Evolutionary conservation across 2,797 vertebrate species (phyloP), one percentile per base, ranked within the genome.

Genomic region (Rhabdomys pumilio): DNA sequence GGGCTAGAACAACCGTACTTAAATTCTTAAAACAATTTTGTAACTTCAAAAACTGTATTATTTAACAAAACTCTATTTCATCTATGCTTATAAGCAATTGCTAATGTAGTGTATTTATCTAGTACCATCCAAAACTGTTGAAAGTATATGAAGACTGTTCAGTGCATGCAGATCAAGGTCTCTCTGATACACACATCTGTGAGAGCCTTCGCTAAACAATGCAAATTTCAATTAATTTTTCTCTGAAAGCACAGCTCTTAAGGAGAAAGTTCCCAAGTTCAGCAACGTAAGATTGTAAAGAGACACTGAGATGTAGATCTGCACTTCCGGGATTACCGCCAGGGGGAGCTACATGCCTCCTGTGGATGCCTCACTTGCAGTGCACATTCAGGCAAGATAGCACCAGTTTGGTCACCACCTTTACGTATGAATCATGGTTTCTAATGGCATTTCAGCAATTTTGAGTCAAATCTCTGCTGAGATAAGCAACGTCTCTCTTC

Each of bases 131-230:
- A 67, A 44, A 79, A 93, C 63, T 76, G 89, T 12, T 85, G 20
- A 76, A 77, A 93, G 81, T 13, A 59, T n/a, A 72, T 3, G 90
- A 53, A 61, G 29, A 87, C 61, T 34, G 83, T 50, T 67, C 83
- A 69, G 63, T 65, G 89, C 89, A 89, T 31, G 26, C 4, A 6
- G 34, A 82, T 69, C 50, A 77, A 75, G 15, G 80, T 81, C 65
- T 84, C 65, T 34, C 63, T 5, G 22, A 55, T n/a, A 69, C 29
- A 8, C 11, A 4, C 14, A 61, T 94, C 50, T 83, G n/a, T 61
- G 50, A 92, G 79, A 92, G 34, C 15, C 86, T 90, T 90, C 90
- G 44, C 47, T 73, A 75, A 79, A 92, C 44, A 77, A 86, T 26
- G 12, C 61, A 83, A 87, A 65, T 3, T 53, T 53, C 2, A 91